Evolutionary conservation across 2,888 invertebrate species (phyloP).

Genomic region (Tricholauxania praeusta): DNA sequence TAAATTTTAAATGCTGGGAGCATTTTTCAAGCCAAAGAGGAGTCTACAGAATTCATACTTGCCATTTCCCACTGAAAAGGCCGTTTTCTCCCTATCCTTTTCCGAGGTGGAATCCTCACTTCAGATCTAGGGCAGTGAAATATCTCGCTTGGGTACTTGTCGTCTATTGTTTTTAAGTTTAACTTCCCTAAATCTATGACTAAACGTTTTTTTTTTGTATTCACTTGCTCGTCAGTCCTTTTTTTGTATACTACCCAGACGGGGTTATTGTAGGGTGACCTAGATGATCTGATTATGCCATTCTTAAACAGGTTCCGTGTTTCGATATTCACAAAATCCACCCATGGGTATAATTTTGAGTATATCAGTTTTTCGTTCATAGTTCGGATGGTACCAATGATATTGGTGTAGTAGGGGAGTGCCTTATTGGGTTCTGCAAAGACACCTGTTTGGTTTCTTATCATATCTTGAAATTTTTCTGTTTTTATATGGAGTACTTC

Average conservation of each 20-base stretch:
- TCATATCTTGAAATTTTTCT: constrained; percentile 36
- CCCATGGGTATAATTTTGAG: constrained; percentile 41
- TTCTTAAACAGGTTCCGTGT: constrained; percentile 29
- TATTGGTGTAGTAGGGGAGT: constrained; percentile 39
- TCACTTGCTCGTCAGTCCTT: constrained; percentile 8
- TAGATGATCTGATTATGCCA: constrained; percentile 33
- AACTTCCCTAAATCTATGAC: constrained; percentile 33
- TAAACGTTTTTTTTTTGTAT: constrained; percentile 29
- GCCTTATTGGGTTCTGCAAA: constrained; percentile 41
- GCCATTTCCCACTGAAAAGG: constrained; percentile 38
- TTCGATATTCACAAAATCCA: constrained; percentile 41
- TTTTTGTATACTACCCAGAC: constrained; percentile 33
- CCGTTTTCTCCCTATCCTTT: constrained; percentile 42
- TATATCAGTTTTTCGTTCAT: constrained; percentile 38
- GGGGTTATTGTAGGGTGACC: constrained; percentile 39
- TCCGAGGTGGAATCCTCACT: constrained; percentile 45
- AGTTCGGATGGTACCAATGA: constrained; percentile 30
- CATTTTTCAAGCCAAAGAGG: constrained; percentile 39
- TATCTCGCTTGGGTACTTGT: constrained; percentile 41
- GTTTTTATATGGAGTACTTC: constrained; percentile 26
- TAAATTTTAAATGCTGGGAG: too few relatives aligned
- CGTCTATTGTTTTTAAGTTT: constrained; percentile 43
- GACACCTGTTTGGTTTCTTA: constrained; percentile 27
- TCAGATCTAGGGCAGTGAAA: constrained; percentile 44
- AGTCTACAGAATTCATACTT: constrained; percentile 44